Base-by-base conservation (phyloP, 1,140 invertebrate genomes). In the Steinernema khuongi region DNA sequence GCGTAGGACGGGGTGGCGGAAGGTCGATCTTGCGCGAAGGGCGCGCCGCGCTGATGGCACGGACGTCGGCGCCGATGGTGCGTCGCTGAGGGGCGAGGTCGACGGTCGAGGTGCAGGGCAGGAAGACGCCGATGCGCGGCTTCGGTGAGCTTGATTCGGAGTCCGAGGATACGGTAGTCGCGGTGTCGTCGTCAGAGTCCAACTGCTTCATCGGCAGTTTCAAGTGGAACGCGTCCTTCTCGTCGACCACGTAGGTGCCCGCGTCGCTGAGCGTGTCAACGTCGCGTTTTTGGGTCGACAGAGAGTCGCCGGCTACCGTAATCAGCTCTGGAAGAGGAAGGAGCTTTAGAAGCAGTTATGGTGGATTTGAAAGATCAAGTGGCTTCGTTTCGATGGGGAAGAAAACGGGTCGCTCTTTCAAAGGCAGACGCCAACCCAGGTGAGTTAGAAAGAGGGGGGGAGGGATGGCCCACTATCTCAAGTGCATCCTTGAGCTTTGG, bases 161-260 rank as follows among this genome's bases (percentile, higher is more conserved):
- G 50, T 4, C 7, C 7, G 50, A 60, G 50, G 50, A 60, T 60
- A 60, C 50, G 50, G 50, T 60, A 60, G 50, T 60, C 50, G 50
- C 50, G 50, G 50, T 60, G 50, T 60, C 50, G 50, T 60, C 50
- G 50, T 60, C 50, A 22, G 50, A 60, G 50, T 60, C 50, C 50
- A 60, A 60, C 50, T 60, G 50, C 50, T 60, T 60, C 50, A 60
- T 60, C 26, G 50, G 50, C 50, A 60, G 50, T 60, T 60, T 60
- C 22, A 60, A 60, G 50, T 60, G 50, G 50, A 60, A 60, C 50
- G 50, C 7, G 50, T 60, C 50, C 22, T 60, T 60, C 50, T 60
- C 50, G 50, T 60, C 50, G 50, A 60, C 50, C 50, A 60, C 50
- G 50, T 60, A 60, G 50, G 50, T 60, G 7, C 50, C 50, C 50